phyloP scores from a whole-genome alignment of 2,888 invertebrate species.

The Heliconius hortense region DNA sequence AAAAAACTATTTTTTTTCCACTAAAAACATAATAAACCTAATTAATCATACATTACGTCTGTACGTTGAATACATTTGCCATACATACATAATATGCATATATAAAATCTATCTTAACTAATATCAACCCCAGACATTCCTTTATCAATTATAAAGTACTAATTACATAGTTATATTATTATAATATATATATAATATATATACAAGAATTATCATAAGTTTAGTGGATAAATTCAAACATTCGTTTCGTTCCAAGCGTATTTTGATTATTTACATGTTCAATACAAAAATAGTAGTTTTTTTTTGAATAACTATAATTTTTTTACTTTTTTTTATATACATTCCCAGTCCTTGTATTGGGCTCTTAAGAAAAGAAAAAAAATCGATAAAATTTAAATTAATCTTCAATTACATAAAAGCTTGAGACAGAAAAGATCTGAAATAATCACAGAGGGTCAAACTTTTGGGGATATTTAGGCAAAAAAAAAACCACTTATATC shows the following conservation, averaged over 20 bases:
- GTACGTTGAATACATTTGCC: conserved; percentile 19
- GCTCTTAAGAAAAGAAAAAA: conserved; percentile 4
- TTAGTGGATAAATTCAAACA: conserved; percentile 19
- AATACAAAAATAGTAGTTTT: conserved; percentile 40
- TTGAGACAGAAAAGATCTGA: conserved; percentile 3
- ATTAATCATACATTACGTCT: conserved; percentile 19
- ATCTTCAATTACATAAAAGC: background rate
- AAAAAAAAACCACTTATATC: background rate
- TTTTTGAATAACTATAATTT: conserved; percentile 25
- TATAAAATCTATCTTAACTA: conserved; percentile 17
- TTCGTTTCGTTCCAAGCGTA: conserved; percentile 32
- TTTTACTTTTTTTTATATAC: conserved; percentile 33
- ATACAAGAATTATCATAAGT: conserved; percentile 12
- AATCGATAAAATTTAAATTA: background rate
- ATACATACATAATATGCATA: conserved; percentile 4
- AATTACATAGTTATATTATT: conserved; percentile 4
- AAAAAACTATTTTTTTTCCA: background rate
- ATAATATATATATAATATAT: background rate
- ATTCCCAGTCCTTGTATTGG: conserved; percentile 32
- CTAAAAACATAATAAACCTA: conserved; percentile 13
- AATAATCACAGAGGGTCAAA: conserved; percentile 15
- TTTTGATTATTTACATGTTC: conserved; percentile 19
- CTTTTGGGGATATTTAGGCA: background rate
- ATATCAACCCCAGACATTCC: conserved; percentile 20
- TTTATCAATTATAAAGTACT: conserved; percentile 9